Conservation (phyloP, 2,888 invertebrate genomes). For the Lordiphosa andalusiaca region DNA sequence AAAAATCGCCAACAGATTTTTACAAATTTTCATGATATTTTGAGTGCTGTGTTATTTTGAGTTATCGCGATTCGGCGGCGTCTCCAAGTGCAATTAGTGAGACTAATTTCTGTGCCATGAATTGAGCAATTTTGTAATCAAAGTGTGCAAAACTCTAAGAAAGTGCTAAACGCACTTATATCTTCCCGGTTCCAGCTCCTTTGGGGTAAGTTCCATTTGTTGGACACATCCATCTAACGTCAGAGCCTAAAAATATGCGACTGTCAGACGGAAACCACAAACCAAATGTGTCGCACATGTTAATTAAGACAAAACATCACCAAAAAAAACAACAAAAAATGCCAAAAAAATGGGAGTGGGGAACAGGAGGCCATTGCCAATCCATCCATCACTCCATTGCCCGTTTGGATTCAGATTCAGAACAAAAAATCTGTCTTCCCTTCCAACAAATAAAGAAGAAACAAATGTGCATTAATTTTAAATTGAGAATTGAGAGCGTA, state of each 20-base stretch:
- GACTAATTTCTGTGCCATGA: slow-evolving; percentile 51
- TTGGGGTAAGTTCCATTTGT: slow-evolving; percentile 9
- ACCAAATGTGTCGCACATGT: slow-evolving; percentile 44
- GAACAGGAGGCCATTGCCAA: slow-evolving; percentile 33
- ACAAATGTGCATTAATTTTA: slow-evolving; percentile 64
- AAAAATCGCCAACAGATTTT: slow-evolving; percentile 2
- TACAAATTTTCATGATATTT: slow-evolving; percentile 22
- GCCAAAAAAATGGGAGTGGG: slow-evolving; percentile 24
- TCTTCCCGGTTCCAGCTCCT: background rate
- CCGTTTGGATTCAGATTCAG: slow-evolving; percentile 43
- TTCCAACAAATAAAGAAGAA: slow-evolving; percentile 41
- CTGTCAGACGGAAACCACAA: slow-evolving; percentile 17
- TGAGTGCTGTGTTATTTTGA: slow-evolving; percentile 56
- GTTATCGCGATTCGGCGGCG: slow-evolving; percentile 58
- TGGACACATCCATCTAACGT: slow-evolving; percentile 32
- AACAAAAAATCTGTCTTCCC: slow-evolving; percentile 13
- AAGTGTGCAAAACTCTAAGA: slow-evolving; percentile 17
- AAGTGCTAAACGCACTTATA: background rate
- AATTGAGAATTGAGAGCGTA: slow-evolving; percentile 47
- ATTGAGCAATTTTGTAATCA: slow-evolving; percentile 34
- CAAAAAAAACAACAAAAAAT: slow-evolving; percentile 19
- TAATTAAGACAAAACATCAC: slow-evolving; percentile 56
- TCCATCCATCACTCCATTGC: slow-evolving; percentile 68
- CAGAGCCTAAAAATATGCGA: slow-evolving; percentile 32
- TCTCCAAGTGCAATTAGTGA: slow-evolving; percentile 61